Conservation (phyloP, 2,113 vertebrate species). For the Cebidichthys violaceus region DNA sequence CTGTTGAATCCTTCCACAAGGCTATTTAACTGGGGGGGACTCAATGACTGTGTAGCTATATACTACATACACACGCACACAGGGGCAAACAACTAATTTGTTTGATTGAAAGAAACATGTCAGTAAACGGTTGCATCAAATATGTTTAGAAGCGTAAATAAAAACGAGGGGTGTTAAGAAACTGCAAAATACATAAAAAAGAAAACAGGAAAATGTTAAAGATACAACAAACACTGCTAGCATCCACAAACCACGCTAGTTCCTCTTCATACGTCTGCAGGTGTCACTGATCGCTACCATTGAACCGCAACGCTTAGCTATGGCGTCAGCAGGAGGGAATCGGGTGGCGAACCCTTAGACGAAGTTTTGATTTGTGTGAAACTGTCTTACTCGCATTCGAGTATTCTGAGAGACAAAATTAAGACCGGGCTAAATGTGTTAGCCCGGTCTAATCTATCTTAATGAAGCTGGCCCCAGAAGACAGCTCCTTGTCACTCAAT, state of each 20-base stretch:
- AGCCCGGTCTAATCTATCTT: slow-evolving; percentile 16
- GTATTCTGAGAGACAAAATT: not conserved
- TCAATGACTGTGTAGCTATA: not conserved
- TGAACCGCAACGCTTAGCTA: not conserved
- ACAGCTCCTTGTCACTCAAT: slow-evolving; percentile 30
- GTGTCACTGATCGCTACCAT: not conserved
- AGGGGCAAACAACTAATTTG: not conserved
- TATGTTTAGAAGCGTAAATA: not conserved
- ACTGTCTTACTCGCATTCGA: not conserved
- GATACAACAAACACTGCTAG: not conserved
- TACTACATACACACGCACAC: not conserved
- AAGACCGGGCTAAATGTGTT: slow-evolving; percentile 2
- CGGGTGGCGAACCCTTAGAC: not conserved
- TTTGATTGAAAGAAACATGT: rapidly evolving
- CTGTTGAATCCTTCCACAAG: not conserved
- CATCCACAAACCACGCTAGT: not conserved
- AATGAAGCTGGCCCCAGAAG: slow-evolving; percentile 18
- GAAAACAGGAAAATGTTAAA: not conserved
- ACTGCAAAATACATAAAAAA: not conserved
- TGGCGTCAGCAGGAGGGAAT: not conserved
- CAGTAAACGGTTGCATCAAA: not conserved
- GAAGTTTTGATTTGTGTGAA: not conserved
- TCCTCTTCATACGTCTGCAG: not conserved
- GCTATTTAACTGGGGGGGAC: not conserved
- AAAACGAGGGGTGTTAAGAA: not conserved